Percentiles rank a stretch among this genome's conserved stretches.
These are phyloP conservation scores for Sipha flava DNA, from an alignment of 1,140 invertebrate species.

Conservation along the genomic window DNA sequence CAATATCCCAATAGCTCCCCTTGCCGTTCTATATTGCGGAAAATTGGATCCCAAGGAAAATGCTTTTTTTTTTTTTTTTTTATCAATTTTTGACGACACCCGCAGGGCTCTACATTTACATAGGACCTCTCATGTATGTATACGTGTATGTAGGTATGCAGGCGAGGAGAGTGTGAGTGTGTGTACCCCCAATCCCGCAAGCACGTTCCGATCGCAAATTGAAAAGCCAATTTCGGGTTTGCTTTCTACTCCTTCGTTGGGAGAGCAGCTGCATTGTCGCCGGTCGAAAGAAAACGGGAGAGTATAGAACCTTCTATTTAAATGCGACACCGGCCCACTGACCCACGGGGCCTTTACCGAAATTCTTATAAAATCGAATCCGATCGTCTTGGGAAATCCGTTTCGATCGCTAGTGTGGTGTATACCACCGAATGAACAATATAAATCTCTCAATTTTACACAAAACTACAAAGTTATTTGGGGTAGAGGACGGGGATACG, in stretches of 20 bases:
- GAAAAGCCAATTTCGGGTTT: conserved; percentile 30
- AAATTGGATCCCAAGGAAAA: conserved; percentile 25
- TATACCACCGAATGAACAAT: not conserved
- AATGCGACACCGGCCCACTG: conserved; percentile 25
- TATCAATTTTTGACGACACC: conserved; percentile 32
- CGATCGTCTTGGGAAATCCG: conserved; percentile 20
- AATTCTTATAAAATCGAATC: not conserved
- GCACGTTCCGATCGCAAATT: conserved; percentile 31
- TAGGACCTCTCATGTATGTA: not conserved
- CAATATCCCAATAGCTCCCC: not conserved
- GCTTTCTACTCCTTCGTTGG: not conserved
- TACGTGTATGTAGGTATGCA: not conserved
- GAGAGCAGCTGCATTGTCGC: conserved; percentile 20
- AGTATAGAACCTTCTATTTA: conserved; percentile 4
- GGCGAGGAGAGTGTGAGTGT: not conserved
- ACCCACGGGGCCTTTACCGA: conserved; percentile 12
- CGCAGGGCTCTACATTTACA: conserved; percentile 27
- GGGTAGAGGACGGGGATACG: not conserved
- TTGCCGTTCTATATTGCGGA: not conserved
- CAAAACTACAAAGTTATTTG: conserved; percentile 15
- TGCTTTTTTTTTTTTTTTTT: conserved; percentile 12
- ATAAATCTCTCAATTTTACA: conserved; percentile 25
- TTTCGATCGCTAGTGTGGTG: not conserved
- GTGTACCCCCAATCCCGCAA: conserved; percentile 1
- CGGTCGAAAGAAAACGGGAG: not conserved